A percentile compares a stretch with the other conserved stretches of the same genome.
Conservation (phyloP, 2,797 vertebrate genomes). For the Selene dorsalis region DNA sequence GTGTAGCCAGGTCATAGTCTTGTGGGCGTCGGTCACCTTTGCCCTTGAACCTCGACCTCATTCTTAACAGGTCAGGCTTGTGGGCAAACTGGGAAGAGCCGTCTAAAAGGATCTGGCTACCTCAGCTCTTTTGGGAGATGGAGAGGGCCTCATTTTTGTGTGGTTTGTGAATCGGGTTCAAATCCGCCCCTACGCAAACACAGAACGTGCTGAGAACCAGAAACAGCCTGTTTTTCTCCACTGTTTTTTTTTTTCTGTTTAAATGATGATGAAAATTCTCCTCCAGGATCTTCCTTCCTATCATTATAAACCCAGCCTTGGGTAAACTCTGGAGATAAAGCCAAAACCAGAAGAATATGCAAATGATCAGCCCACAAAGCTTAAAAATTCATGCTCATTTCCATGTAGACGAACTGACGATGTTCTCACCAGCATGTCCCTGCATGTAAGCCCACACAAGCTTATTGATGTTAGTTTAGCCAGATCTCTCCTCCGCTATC, state of each 20-base stretch:
- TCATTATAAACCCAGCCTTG: constrained; percentile 3
- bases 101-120: constrained; percentile 6
- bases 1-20: neutral
- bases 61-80: neutral
- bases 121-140: constrained; percentile 18
- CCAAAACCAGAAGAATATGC: constrained; percentile 30
- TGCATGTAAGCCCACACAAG: constrained; percentile 44
- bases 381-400: constrained; percentile 47
- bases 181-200: neutral
- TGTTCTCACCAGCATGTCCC: constrained; percentile 32
- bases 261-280: constrained; percentile 26
- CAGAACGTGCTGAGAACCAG: constrained; percentile 10
- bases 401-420: constrained; percentile 45
- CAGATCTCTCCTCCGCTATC: constrained; percentile 15
- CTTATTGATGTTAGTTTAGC: constrained; percentile 14
- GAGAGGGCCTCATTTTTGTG: neutral
- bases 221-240: neutral
- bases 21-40: neutral
- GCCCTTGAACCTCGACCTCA: neutral
- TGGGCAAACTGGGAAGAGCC: neutral
- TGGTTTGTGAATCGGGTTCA: constrained; percentile 10
- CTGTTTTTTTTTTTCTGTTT: neutral
- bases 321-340: constrained; percentile 6
- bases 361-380: constrained; percentile 46
- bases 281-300: constrained; percentile 9